Evolutionary conservation across 2,888 invertebrate species (phyloP).

Genomic region (Andrena dorsata): DNA sequence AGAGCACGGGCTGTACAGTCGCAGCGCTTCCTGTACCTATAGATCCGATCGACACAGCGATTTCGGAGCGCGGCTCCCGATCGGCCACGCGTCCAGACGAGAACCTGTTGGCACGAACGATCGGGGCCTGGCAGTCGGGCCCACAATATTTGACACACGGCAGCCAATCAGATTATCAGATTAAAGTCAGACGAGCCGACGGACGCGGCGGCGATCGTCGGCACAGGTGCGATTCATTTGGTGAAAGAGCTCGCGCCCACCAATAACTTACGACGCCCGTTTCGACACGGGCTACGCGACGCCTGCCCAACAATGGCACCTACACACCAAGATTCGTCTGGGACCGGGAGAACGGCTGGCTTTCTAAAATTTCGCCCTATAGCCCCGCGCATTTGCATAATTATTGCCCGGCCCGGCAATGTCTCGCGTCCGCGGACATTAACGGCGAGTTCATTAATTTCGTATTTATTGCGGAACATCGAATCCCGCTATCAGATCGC

Average conservation of each 20-base stretch:
- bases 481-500: constrained; percentile 49
- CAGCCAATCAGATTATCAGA: constrained; percentile 83
- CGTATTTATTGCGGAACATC: constrained; percentile 50
- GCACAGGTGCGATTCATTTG: constrained; percentile 67
- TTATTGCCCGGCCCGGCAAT: constrained; percentile 3
- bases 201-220: constrained; percentile 46
- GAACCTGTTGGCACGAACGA: constrained; percentile 74
- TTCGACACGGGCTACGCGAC: constrained; percentile 16
- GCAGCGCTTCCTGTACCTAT: constrained; percentile 28
- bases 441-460: constrained; percentile 52
- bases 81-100: constrained; percentile 71
- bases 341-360: neutral
- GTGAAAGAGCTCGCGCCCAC: constrained; percentile 23
- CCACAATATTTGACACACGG: constrained; percentile 82
- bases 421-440: constrained; percentile 12
- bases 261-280: constrained; percentile 49
- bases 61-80: constrained; percentile 60
- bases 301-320: neutral
- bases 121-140: constrained; percentile 75
- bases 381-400: constrained; percentile 38
- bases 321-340: neutral
- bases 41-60: constrained; percentile 57
- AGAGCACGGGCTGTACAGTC: neutral
- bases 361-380: neutral
- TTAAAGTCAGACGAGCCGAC: constrained; percentile 74